Conservation (phyloP, 2,797 vertebrate genomes). For the Cryptoblepharus egeriae region DNA sequence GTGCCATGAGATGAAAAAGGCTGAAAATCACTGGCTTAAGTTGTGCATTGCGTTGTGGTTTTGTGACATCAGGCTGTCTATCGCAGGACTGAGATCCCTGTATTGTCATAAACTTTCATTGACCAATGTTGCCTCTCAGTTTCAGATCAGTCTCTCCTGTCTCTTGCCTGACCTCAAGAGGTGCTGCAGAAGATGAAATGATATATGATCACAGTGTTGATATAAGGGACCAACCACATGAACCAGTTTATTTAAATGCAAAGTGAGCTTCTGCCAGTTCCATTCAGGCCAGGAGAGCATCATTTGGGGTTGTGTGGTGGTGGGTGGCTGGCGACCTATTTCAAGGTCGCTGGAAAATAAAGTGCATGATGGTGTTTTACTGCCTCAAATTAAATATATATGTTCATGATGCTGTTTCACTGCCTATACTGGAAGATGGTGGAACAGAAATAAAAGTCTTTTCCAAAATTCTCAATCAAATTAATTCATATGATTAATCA, state of each 20-base stretch:
- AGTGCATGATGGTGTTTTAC: neutral
- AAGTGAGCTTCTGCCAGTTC: neutral
- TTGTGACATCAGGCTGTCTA: too few species aligned
- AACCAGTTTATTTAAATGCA: too few species aligned
- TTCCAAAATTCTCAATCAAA: too few species aligned
- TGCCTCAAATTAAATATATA: neutral
- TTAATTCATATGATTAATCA: too few species aligned
- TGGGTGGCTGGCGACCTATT: neutral
- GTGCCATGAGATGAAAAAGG: too few species aligned
- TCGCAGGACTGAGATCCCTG: too few species aligned
- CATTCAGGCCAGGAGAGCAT: neutral
- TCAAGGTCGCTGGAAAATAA: neutral
- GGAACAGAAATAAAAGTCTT: too few species aligned
- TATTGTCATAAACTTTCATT: neutral
- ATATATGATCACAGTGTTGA: neutral
- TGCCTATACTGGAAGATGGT: too few species aligned
- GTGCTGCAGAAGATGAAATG: neutral
- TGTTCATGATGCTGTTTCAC: too few species aligned
- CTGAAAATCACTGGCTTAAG: too few species aligned
- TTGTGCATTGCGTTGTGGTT: too few species aligned
- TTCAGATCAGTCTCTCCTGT: neutral
- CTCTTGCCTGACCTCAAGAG: neutral
- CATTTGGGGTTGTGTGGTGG: neutral
- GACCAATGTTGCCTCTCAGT: neutral
- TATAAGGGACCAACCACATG: neutral